These are phyloP conservation scores for Tarsius wallacei DNA, from an alignment of 2,797 vertebrate genomes.

Conservation along the genomic window DNA sequence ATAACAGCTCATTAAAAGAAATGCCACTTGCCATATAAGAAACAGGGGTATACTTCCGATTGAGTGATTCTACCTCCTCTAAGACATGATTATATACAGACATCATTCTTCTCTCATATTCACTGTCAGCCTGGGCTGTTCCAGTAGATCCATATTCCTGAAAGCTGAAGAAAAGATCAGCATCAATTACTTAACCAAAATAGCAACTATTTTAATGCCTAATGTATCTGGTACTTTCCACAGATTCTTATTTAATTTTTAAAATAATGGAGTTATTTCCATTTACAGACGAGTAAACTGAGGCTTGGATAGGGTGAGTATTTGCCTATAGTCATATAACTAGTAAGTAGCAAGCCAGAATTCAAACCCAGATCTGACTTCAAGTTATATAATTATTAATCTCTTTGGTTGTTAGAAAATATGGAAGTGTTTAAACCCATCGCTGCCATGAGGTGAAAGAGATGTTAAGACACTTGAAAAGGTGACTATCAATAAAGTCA, in stretches of 20 bases:
- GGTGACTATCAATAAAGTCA: not conserved
- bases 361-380: constrained; percentile 49
- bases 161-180: constrained; percentile 91
- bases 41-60: constrained; percentile 97
- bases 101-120: constrained; percentile 98
- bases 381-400: not conserved
- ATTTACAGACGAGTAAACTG: constrained; percentile 28
- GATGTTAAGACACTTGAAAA: not conserved
- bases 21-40: constrained; percentile 95
- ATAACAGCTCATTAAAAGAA: constrained; percentile 2
- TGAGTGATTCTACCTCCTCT: constrained; percentile 97
- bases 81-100: constrained; percentile 96
- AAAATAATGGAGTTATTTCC: constrained; percentile 21
- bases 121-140: constrained; percentile 95
- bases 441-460: not conserved
- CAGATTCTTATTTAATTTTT: constrained; percentile 5
- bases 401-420: not conserved
- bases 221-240: not conserved
- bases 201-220: not conserved
- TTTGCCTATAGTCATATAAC: not conserved
- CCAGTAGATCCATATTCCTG: constrained; percentile 95
- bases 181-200: not conserved
- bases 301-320: not conserved
- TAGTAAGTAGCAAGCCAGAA: not conserved
- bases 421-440: not conserved